Base-by-base conservation (phyloP, 2,797 vertebrate genomes). In the Lateolabrax maculatus region DNA sequence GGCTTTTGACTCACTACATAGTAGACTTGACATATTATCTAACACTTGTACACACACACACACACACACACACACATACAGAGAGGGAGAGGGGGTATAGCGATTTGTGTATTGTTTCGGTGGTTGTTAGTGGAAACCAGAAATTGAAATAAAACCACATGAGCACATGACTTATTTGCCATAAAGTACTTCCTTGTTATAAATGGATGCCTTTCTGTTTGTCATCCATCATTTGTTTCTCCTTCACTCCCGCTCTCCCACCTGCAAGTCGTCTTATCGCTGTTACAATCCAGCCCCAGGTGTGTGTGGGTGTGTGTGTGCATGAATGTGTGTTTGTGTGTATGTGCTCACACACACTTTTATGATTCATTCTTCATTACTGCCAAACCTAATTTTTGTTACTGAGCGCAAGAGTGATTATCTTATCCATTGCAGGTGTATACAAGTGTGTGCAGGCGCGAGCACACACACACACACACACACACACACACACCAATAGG, bases 101-200 rank as follows among this genome's bases (percentile, higher is more conserved):
- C 37, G 63, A 84, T 88, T 81, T 84, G 72, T 89, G 74, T 74
- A 60, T 68, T 92, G 85, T 91, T 92, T 88, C 74, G 82, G 58
- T 25, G 29, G 92, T 90, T 90, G 90, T 90, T 61, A 87, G 16
- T 75, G 81, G 91, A 83, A 84, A 93, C 90, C 71, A 66, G 41
- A 70, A 66, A 75, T 51, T 75, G 43, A 75, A 84, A 84, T 75
- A 62, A 87, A 88, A 84, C 85, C 83, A 81, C 84, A 86, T 53
- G 65, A 79, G 74, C 63, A 60, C 60, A 74, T 55, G 84, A 55
- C 48, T 69, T 67, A 84, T 90, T 87, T 90, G 36, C 73, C 52
- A 53, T 79, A 27, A 84, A 84, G 73, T 46, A 72, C 71, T 84
- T 90, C 75, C 84, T 75, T 56, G 75, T 87, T 82, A 75, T 64